phyloP scores from a whole-genome alignment of 2,888 invertebrate genomes.

The Chalcis sispes region DNA sequence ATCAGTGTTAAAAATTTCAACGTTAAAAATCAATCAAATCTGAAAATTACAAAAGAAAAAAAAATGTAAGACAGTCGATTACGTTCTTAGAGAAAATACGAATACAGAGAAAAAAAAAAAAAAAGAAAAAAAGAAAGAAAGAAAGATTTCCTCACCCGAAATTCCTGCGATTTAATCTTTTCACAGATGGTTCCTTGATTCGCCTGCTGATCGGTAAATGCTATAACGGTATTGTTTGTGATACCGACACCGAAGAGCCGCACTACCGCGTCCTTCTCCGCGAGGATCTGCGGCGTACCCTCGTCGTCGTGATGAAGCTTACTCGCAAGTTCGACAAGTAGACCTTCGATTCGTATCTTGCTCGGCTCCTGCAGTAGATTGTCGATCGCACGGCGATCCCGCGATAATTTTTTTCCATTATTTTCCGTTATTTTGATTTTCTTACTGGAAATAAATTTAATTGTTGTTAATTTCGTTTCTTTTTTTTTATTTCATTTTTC shows the following conservation, averaged over 20 bases:
- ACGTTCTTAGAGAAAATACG: too few species aligned
- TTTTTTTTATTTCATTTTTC: too few species aligned
- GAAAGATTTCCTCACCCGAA: slow-evolving; percentile 75
- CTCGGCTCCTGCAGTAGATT: neutral
- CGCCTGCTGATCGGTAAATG: slow-evolving; percentile 82
- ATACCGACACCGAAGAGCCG: slow-evolving; percentile 87
- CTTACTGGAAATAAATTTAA: too few species aligned
- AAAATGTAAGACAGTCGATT: too few species aligned
- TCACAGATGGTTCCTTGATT: slow-evolving; percentile 81
- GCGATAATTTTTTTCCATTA: too few species aligned
- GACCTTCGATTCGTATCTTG: slow-evolving; percentile 46
- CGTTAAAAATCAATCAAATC: too few species aligned
- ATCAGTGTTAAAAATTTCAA: too few species aligned
- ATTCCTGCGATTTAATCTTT: slow-evolving; percentile 78
- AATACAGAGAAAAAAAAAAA: too few species aligned
- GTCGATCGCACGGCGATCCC: neutral
- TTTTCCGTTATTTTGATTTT: too few species aligned
- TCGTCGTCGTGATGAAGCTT: slow-evolving; percentile 74
- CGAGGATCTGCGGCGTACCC: slow-evolving; percentile 84
- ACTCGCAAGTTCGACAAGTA: slow-evolving; percentile 43
- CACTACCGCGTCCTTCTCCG: slow-evolving; percentile 79
- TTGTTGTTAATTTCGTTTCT: too few species aligned
- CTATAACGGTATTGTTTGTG: slow-evolving; percentile 81
- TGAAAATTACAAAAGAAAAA: too few species aligned
- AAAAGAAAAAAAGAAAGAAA: too few species aligned